A percentile compares a stretch with the other conserved stretches of the same genome.
These are phyloP conservation scores for Macroglossus sobrinus DNA, from an alignment of 2,113 vertebrate species.

Conservation along the genomic window DNA sequence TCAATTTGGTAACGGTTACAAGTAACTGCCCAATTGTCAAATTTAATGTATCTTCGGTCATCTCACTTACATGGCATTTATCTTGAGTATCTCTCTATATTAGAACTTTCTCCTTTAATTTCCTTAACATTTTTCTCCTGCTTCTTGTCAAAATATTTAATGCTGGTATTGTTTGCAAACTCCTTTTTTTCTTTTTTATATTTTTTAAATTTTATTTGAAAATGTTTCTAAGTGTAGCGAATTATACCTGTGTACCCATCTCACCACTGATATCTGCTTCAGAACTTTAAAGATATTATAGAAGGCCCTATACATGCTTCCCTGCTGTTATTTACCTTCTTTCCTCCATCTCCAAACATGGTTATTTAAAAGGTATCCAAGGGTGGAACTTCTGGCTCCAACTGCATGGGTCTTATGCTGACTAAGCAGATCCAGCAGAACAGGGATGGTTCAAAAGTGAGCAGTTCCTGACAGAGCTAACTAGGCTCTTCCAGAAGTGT, in stretches of 20 bases:
- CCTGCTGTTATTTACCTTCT: neutral
- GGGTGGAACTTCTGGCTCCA: neutral
- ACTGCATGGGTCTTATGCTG: fast-evolving
- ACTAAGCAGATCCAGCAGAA: fast-evolving
- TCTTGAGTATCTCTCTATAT: neutral
- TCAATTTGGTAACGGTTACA: neutral
- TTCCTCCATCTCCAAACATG: neutral
- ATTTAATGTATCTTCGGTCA: neutral
- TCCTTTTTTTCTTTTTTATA: neutral
- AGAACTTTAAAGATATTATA: neutral
- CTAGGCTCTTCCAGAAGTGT: slow-evolving; percentile 97
- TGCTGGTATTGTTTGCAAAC: neutral
- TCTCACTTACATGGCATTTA: neutral
- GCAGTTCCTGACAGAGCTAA: slow-evolving; percentile 97
- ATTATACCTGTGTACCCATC: neutral
- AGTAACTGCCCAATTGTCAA: neutral
- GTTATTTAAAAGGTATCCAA: neutral
- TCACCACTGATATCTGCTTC: neutral
- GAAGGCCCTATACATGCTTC: neutral
- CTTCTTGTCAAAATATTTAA: neutral
- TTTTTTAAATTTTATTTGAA: neutral
- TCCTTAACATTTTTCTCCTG: neutral
- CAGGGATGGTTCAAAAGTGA: slow-evolving; percentile 84
- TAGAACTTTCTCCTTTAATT: neutral
- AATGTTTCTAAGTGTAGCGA: neutral